Evolutionary conservation across 2,797 vertebrate genomes (phyloP).

Genomic region (Dryobates pubescens): DNA sequence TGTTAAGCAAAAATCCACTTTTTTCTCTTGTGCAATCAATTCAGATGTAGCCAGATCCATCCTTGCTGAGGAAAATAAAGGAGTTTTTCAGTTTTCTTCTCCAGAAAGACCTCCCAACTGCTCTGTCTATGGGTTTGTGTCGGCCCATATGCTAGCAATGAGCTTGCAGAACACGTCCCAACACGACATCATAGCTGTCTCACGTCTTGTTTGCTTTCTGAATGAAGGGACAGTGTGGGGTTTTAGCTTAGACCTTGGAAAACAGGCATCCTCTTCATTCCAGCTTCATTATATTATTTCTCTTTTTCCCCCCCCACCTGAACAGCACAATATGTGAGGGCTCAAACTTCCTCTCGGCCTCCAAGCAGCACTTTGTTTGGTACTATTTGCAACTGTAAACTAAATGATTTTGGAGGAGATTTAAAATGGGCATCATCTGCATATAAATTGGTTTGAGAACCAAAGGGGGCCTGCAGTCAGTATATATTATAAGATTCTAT

Average conservation of each 20-base stretch:
- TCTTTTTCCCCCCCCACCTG: not conserved
- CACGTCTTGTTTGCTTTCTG: not conserved
- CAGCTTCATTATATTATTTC: not conserved
- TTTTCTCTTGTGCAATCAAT: not conserved
- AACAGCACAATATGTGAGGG: not conserved
- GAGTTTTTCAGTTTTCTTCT: rapidly evolving
- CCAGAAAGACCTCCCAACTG: not conserved
- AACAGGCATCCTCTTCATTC: not conserved
- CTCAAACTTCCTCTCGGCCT: slow-evolving; percentile 8
- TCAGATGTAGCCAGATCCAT: not conserved
- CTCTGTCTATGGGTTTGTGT: not conserved
- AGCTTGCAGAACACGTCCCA: not conserved
- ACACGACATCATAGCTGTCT: not conserved
- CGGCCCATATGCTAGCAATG: not conserved
- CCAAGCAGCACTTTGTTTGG: slow-evolving; percentile 70
- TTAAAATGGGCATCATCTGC: slow-evolving; percentile 83
- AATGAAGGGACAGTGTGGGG: not conserved
- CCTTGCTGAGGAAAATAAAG: not conserved
- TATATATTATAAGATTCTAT: slow-evolving; percentile 80
- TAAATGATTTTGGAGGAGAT: slow-evolving; percentile 80
- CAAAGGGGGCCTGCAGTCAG: slow-evolving; percentile 75
- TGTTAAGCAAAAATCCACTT: not conserved
- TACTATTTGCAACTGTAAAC: slow-evolving; percentile 77
- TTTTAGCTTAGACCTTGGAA: not conserved
- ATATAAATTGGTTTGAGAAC: slow-evolving; percentile 85